A percentile compares a stretch with the other conserved stretches of the same genome.
These are phyloP conservation scores for Anableps anableps DNA, from an alignment of 2,797 vertebrate genomes.

Conservation along the genomic window DNA sequence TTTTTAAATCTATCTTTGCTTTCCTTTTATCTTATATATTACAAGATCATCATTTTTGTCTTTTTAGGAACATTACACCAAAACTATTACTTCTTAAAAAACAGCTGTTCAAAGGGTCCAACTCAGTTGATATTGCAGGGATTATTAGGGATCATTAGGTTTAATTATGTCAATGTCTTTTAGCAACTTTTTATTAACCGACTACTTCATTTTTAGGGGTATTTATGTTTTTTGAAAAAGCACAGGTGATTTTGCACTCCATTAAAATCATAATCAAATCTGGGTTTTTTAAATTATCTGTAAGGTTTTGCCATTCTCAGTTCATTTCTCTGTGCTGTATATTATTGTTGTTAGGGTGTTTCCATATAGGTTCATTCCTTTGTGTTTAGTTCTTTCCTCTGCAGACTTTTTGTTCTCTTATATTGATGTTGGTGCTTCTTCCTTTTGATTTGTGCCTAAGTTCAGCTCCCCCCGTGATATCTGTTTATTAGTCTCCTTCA, in stretches of 20 bases:
- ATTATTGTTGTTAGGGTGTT: neutral
- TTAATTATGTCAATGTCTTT: neutral
- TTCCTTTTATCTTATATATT: neutral
- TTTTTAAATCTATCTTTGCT: constrained; percentile 2
- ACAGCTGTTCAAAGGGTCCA: neutral
- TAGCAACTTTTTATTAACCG: neutral
- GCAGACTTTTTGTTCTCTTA: neutral
- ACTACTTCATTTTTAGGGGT: neutral
- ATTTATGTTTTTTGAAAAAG: too few species aligned
- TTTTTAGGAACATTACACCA: neutral
- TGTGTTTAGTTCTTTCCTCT: neutral
- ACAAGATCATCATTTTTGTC: neutral
- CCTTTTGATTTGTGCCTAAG: neutral
- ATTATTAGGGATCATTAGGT: too few species aligned
- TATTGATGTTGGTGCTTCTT: neutral
- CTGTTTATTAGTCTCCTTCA: neutral
- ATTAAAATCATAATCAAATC: neutral
- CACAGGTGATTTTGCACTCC: neutral
- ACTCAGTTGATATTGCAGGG: neutral
- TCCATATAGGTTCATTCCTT: neutral
- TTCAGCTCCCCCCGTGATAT: neutral
- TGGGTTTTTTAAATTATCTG: neutral
- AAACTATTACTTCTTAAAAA: neutral
- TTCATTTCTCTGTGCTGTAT: neutral
- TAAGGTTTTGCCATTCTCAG: neutral